These are phyloP conservation scores for Thunnus albacares DNA, from an alignment of 2,797 vertebrate species.

Conservation along the genomic window DNA sequence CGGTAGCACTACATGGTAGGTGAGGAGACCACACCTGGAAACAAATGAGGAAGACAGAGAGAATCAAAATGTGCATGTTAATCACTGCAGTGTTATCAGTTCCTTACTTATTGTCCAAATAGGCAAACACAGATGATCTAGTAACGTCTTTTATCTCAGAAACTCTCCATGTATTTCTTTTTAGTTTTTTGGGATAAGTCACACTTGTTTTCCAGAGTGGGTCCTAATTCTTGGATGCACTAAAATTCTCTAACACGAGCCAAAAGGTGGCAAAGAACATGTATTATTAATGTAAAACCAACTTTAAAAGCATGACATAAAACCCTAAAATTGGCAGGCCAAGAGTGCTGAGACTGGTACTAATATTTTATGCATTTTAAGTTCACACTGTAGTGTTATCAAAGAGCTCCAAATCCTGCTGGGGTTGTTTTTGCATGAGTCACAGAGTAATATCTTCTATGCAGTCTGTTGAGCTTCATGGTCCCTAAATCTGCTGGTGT, in stretches of 20 bases:
- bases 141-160: not conserved
- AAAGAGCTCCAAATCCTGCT: not conserved
- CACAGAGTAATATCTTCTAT: too few relatives aligned
- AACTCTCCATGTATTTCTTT: not conserved
- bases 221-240: not conserved
- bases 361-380: not conserved
- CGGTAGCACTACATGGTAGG: constrained; percentile 92
- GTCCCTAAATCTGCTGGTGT: not conserved
- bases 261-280: too few relatives aligned
- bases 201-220: too few relatives aligned
- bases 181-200: too few relatives aligned
- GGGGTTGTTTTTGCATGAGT: too few relatives aligned
- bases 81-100: not conserved
- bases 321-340: not conserved
- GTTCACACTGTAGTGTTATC: not conserved
- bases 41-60: not conserved
- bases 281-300: not conserved
- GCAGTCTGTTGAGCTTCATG: too few relatives aligned
- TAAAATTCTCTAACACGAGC: too few relatives aligned
- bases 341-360: not conserved
- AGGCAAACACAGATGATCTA: not conserved
- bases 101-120: not conserved
- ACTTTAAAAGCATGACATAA: not conserved
- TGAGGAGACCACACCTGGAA: constrained; percentile 89
- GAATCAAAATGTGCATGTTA: not conserved